phyloP scores from a whole-genome alignment of 2,888 invertebrate species.

The Xestia ashworthii region DNA sequence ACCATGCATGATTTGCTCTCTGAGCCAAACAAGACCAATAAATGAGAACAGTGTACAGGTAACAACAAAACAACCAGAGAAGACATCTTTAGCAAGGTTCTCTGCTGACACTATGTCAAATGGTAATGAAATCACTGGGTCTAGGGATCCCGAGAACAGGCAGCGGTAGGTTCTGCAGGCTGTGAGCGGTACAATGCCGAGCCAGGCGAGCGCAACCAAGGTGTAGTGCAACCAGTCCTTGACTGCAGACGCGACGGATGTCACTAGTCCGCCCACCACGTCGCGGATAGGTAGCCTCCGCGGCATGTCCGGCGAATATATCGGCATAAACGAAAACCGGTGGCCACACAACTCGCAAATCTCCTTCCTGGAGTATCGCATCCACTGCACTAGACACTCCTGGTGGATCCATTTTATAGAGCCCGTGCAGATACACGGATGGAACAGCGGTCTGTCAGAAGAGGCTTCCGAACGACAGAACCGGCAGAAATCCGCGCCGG shows the following conservation, averaged over 20 bases:
- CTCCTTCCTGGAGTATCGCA: conserved; percentile 99
- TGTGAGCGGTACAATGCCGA: conserved; percentile 98
- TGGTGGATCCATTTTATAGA: conserved; percentile 99
- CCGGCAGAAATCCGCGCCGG: conserved; percentile 97
- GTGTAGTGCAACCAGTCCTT: conserved; percentile 99
- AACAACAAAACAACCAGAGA: conserved; percentile 99
- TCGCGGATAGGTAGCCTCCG: conserved; percentile 97
- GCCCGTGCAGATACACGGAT: conserved; percentile 99
- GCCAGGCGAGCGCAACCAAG: conserved; percentile 98
- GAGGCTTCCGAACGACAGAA: conserved; percentile 99
- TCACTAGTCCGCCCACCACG: conserved; percentile 96
- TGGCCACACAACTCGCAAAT: conserved; percentile 99
- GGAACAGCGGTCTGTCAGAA: conserved; percentile 97
- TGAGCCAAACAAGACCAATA: conserved; percentile 98
- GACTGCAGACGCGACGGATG: conserved; percentile 97
- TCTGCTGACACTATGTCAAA: conserved; percentile 98
- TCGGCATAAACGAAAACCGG: conserved; percentile 99
- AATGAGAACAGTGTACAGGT: conserved; percentile 98
- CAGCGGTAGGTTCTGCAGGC: conserved; percentile 99
- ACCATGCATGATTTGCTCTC: conserved; percentile 99
- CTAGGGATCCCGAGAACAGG: conserved; percentile 97
- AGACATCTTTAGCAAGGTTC: conserved; percentile 97
- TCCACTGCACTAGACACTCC: conserved; percentile 99
- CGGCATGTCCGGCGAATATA: conserved; percentile 99
- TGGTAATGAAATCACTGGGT: conserved; percentile 96